Evolutionary conservation across 2,888 invertebrate genomes (phyloP), one percentile per base, ranked within the genome.

Genomic region (Cerastoderma edule): DNA sequence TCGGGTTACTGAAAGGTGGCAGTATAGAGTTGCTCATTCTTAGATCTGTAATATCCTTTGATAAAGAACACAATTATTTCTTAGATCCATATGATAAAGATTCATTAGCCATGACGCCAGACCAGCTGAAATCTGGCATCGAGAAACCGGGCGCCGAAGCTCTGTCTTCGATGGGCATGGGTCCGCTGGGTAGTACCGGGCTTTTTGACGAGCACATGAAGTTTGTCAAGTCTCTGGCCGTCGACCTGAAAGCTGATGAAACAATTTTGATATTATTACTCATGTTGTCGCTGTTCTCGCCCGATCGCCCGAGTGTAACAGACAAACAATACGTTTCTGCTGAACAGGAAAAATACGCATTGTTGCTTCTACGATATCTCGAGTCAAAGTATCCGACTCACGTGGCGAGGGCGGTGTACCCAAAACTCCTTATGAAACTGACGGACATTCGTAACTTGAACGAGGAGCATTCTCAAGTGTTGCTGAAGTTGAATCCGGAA

Each of bases 21-120:
- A 98, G 98, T 90, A 98, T 97, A 63, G 99, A 99, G 93, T 96
- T 99, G 95, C 96, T 99, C 96, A 96, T 99, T 79, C 95, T 99
- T 67, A 94, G 98, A 32, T 97, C 98, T 85, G 97, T 97, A 0
- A 96, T 98, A 94, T 96, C 96, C 64, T 99, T 97, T 91, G 98
- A 99, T 92, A 96, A 96, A 6, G 97, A 96, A 87, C 95, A 96
- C 87, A 96, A 97, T 88, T 96, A 96, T 74, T 99, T 99, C 97
- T 96, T 96, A 94, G 92, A 93, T 78, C 92, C 92, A 35, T 85
- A 81, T 60, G 92, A 93, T 81, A 92, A 91, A 70, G 89, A 89
- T 70, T 88, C 95, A 93, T 93, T 92, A 83, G 95, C 95, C 88
- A 96, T 99, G 85, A 96, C 96, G 86, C 95, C 97, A 1, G 98